Evolutionary conservation across 2,797 vertebrate species (phyloP).

Genomic region (Siniperca scherzeri): DNA sequence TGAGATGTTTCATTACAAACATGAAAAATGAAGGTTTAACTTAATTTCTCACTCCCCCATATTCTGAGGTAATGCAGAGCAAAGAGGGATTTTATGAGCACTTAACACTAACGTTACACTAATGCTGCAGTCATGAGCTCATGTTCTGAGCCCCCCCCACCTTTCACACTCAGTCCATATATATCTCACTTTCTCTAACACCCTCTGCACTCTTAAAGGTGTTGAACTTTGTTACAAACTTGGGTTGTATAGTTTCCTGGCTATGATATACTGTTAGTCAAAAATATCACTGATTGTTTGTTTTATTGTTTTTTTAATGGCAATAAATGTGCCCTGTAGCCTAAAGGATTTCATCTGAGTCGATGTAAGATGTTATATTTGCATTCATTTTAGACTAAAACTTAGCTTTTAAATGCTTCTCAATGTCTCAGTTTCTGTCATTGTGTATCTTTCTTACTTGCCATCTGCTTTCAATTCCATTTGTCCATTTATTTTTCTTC

Average conservation of each 20-base stretch:
- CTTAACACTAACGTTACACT: constrained; percentile 75
- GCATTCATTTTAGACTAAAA: background rate
- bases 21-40: constrained; percentile 52
- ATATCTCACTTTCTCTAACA: constrained; percentile 52
- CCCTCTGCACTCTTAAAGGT: constrained; percentile 44
- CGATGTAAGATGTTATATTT: constrained; percentile 10
- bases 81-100: constrained; percentile 71
- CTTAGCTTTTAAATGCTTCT: background rate
- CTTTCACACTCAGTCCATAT: constrained; percentile 47
- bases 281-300: constrained; percentile 27
- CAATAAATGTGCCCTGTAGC: background rate
- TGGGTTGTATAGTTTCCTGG: constrained; percentile 24
- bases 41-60: constrained; percentile 41
- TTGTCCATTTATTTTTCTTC: no score
- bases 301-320: constrained; percentile 34
- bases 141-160: constrained; percentile 55
- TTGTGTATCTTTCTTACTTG: background rate
- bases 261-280: background rate
- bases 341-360: background rate
- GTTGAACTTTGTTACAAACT: constrained; percentile 50
- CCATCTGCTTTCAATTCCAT: constrained; percentile 6
- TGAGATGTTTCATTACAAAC: constrained; percentile 40
- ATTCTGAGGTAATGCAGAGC: constrained; percentile 76
- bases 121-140: constrained; percentile 78
- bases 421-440: background rate